Evolutionary conservation across 35 echinoderm and acorn worm species (phyloP), one percentile per base, ranked within the genome.

Genomic region (Heliocidaris tuberculata): DNA sequence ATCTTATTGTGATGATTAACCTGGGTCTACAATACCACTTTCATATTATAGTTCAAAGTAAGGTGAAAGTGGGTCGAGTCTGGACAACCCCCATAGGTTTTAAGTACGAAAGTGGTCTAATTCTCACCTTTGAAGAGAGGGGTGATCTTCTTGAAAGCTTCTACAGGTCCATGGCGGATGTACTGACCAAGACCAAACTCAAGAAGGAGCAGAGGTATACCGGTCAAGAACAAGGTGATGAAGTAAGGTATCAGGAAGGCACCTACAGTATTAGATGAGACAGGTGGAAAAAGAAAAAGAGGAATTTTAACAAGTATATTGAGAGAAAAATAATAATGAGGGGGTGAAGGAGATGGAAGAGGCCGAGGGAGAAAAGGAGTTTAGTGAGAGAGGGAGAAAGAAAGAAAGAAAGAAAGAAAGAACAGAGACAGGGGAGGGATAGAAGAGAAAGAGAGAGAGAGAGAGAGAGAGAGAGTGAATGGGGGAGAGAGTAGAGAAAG

Each of bases 211-310:
- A 99, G 85, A 71, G 98, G 98, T 19, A 99, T 96, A 7, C 98
- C 98, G 42, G 94, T 95, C 13, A 99, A 60, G 85, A 97, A 95
- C 32, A 99, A 88, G 95, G 97, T 99, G n/a, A 99, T 88, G 86
- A 99, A 99, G 60, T 99, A 99, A 4, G 98, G 98, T 48, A 99
- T 99, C 65, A 99, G 94, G 86, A 99, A 99, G 0, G 98, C 98
- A 95, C 98, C 98, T 99, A n/a, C n/a, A n/a, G n/a, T n/a, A 85
- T 35, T 11, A 49, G 65, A 13, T 2, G 52, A 56, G 8, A 56
- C 52, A 56, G 52, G 35, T 42, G 35, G 35, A 42, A 42, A 2
- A 42, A 42, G 0, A 10, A 52, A 10, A 52, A 52, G 7, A 13
- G 50, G 12, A 10, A 2, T 52, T 52, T 52, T 52, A 42, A 42